Percentiles rank a stretch among this genome's conserved stretches.
phyloP scores from a whole-genome alignment of 1,140 invertebrate genomes.

The Goniozus legneri region DNA sequence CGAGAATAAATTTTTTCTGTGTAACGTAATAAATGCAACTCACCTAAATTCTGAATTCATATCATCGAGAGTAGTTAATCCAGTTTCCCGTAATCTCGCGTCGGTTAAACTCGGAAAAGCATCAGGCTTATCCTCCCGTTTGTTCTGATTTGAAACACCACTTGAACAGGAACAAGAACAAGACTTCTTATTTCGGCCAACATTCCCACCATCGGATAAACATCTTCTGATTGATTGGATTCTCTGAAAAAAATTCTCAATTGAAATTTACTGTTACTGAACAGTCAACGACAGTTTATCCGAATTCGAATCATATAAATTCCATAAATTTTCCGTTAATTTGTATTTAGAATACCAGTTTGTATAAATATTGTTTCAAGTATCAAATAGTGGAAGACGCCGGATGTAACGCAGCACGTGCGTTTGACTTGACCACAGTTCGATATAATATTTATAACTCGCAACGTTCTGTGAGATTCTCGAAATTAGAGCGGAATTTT shows the following conservation, averaged over 20 bases:
- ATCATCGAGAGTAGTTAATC: conserved; percentile 31
- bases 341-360: conserved; percentile 23
- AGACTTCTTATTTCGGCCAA: conserved; percentile 5
- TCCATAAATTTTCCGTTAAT: conserved; percentile 13
- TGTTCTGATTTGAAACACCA: conserved; percentile 5
- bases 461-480: neutral
- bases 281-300: conserved; percentile 5
- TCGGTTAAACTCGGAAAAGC: conserved; percentile 42
- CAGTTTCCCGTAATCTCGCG: conserved; percentile 27
- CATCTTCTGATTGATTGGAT: conserved; percentile 24
- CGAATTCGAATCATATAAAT: neutral
- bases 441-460: conserved; percentile 19
- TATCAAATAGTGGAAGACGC: conserved; percentile 22
- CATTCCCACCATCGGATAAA: conserved; percentile 32
- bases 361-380: conserved; percentile 39
- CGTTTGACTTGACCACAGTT: conserved; percentile 10
- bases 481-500: neutral
- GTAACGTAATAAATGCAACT: no score
- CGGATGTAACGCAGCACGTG: conserved; percentile 20
- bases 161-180: no score
- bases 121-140: conserved; percentile 16
- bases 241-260: conserved; percentile 25
- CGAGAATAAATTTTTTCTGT: no score
- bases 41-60: conserved; percentile 27
- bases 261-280: neutral